Base-by-base conservation (phyloP, 2,797 vertebrate species). In the Myotis findleyi region DNA sequence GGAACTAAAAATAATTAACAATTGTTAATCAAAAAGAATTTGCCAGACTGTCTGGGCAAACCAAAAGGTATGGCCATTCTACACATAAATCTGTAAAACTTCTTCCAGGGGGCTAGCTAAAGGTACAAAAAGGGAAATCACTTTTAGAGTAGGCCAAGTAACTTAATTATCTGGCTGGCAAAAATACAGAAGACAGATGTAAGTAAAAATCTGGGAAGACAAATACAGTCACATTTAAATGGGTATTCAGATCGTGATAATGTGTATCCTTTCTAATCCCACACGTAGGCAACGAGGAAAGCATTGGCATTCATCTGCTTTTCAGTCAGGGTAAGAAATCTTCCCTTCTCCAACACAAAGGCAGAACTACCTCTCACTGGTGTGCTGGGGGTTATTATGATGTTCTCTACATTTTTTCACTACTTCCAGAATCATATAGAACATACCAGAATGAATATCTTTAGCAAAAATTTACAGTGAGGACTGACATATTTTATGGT, bases 151-250 rank as follows among this genome's bases (percentile, higher is more conserved):
- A 86, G 21, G 8, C 51, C 69, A 79, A 79, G 90, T 86, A 94
- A 94, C 93, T 94, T 87, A 27, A 51, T 88, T 85, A 79, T 51
- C 68, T 88, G 71, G 23, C 38, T 73, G 68, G 51, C 80, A 96
- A 96, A 94, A 88, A 96, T 47, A 82, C 1, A 23, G 38, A 82
- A 84, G 72, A 75, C 18, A 92, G 51, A 93, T 89, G 27, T 76
- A 68, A 73, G 53, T 89, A 75, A 93, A 97, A 96, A 73, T 76
- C 66, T 62, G n/a, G 18, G 44, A 96, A 87, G 90, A 87, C 87
- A 92, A 93, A 93, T 64, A 79, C 44, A 87, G 77, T 55, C 68
- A 89, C 94, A 87, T 96, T 96, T 71, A 92, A 91, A 80, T 44
- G n/a, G 25, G 18, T 73, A 49, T 91, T 93, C 55, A 93, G 66